Evolutionary conservation across 2,113 vertebrate genomes (phyloP).

Genomic region (Eira barbara): DNA sequence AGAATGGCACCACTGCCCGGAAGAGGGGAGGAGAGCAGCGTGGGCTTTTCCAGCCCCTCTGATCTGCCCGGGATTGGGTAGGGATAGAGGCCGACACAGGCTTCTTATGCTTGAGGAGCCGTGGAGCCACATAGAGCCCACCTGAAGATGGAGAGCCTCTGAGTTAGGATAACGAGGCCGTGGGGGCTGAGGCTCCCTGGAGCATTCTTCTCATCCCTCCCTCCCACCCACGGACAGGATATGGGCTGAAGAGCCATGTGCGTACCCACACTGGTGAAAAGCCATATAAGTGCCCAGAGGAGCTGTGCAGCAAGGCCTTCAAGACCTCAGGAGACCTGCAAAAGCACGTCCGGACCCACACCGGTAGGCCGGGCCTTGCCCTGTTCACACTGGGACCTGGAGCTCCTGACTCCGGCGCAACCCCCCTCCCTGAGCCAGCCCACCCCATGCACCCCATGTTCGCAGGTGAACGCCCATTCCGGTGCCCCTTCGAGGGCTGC

Average conservation of each 20-base stretch:
- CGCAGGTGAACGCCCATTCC: constrained; percentile 88
- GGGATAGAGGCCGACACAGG: background rate
- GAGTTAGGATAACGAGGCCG: background rate
- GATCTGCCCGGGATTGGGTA: too few species aligned
- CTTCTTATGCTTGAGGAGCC: background rate
- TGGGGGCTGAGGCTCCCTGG: background rate
- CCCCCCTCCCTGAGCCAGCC: background rate
- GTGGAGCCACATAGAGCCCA: background rate
- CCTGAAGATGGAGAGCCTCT: background rate
- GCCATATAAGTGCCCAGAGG: constrained; percentile 89
- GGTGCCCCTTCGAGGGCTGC: constrained; percentile 88
- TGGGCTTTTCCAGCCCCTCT: background rate
- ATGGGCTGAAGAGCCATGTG: constrained; percentile 86
- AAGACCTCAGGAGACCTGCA: constrained; percentile 90
- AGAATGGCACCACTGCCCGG: background rate
- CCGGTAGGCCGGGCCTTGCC: constrained; percentile 77
- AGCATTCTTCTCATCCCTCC: background rate
- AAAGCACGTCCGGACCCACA: constrained; percentile 90
- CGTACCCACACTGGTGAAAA: constrained; percentile 90
- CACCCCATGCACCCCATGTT: background rate
- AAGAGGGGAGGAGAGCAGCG: background rate
- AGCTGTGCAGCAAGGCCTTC: constrained; percentile 89
- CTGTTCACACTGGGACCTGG: accelerated
- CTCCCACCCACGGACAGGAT: constrained; percentile 70
- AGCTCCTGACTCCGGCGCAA: background rate